Base-by-base conservation (phyloP, 2,888 invertebrate genomes). In the Hecatera dysodea region DNA sequence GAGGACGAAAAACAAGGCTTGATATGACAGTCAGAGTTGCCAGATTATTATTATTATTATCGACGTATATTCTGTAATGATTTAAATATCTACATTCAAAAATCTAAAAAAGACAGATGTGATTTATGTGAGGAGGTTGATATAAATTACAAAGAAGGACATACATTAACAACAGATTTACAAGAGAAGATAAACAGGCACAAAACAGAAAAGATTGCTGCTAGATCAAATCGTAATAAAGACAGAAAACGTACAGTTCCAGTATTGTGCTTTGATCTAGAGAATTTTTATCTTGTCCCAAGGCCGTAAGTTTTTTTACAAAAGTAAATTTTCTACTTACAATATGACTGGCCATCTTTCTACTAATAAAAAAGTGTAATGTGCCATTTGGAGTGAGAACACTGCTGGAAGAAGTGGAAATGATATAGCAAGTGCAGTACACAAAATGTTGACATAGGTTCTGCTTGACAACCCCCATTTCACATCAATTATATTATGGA, bases 291-390 rank as follows among this genome's bases (percentile, higher is more conserved):
- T 60, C 75, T 24, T 83, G 81, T 67, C 81, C 83, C 44, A 78
- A 76, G 63, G 81, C 86, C 60, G 80, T 80, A 71, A 63, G 33
- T 85, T 76, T 66, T 85, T 77, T 67, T 83, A 86, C 70, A 75
- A 75, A 77, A 82, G 72, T 56, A 86, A 83, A 63, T 71, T 81
- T 67, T 72, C 68, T 65, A 60, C 76, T 46, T 85, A 85, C 64
- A 85, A 87, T 75, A 72, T 87, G 57, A 87, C 84, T 61, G 84
- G 80, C 44, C 77, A 84, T 71, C 75, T 80, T 56, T 82, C 84
- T 55, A 81, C 67, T 66, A 79, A 76, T 42, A 86, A 70, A 80
- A n/a, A 84, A 78, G 82, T 84, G 24, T 87, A 87, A 67, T 87
- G 84, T 72, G 78, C 82, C 60, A 27, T 84, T 62, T 87, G 83